Conservation (phyloP, 2,888 invertebrate species). For the Callosobruchus maculatus region DNA sequence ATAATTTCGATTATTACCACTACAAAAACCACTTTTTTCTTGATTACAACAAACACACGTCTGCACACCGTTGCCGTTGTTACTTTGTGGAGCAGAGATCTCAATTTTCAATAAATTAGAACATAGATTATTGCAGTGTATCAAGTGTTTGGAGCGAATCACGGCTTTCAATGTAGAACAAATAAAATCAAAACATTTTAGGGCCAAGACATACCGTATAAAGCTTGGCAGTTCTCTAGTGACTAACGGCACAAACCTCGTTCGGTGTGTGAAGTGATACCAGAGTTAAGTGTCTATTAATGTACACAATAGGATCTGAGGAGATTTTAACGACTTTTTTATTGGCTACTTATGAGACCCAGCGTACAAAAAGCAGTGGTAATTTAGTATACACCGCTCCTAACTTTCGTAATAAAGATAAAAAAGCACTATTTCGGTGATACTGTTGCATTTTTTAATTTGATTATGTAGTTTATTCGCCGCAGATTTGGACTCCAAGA, state of each 20-base stretch:
- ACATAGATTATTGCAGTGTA: too few species aligned
- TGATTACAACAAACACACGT: too few species aligned
- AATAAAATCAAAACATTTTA: too few species aligned
- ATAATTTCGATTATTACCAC: too few species aligned
- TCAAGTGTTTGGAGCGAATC: too few species aligned
- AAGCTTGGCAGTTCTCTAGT: background rate
- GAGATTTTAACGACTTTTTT: background rate
- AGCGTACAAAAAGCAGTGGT: background rate
- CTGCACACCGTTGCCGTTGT: too few species aligned
- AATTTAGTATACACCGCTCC: background rate
- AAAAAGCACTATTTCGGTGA: background rate
- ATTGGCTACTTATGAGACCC: background rate
- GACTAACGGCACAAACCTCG: background rate
- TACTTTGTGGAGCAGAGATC: too few species aligned
- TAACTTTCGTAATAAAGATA: background rate
- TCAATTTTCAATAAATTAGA: too few species aligned
- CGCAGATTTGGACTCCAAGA: too few species aligned
- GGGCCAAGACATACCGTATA: background rate
- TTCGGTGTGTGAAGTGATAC: background rate
- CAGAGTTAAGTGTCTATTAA: background rate
- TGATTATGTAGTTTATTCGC: background rate
- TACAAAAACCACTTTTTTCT: too few species aligned
- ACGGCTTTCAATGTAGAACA: too few species aligned
- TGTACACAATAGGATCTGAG: background rate
- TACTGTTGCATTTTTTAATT: background rate